Evolutionary conservation across 1,140 invertebrate species (phyloP).

Genomic region (Hydropsyche tenuis): DNA sequence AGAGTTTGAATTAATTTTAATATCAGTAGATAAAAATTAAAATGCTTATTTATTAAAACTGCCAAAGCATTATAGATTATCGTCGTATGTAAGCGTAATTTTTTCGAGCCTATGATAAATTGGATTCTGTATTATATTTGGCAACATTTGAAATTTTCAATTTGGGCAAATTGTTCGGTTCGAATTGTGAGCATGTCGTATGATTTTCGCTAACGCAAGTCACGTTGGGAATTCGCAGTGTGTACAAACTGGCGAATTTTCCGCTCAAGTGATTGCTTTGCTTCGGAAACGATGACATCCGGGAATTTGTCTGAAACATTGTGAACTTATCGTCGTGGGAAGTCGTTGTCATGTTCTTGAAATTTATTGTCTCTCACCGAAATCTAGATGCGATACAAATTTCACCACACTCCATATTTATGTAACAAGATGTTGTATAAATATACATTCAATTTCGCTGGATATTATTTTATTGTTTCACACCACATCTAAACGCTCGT

Average conservation of each 20-base stretch:
- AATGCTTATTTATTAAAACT: too few species aligned
- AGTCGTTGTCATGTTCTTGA: constrained; percentile 14
- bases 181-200: too few species aligned
- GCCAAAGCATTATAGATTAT: too few species aligned
- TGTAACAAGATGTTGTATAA: neutral
- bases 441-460: neutral
- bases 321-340: constrained; percentile 10
- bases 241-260: neutral
- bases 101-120: too few species aligned
- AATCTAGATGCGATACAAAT: too few species aligned
- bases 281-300: constrained; percentile 26
- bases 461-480: neutral
- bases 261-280: constrained; percentile 2
- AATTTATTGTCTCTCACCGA: constrained; percentile 28
- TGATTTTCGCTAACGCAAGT: neutral
- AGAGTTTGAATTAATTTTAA: constrained; percentile 13
- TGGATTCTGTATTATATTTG: too few species aligned
- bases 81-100: too few species aligned
- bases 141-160: too few species aligned
- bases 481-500: neutral
- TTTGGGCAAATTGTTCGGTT: too few species aligned
- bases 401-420: too few species aligned
- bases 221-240: neutral
- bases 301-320: constrained; percentile 31
- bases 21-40: constrained; percentile 5